Conservation (phyloP, 2,113 vertebrate species). For the Hystrix cristata region DNA sequence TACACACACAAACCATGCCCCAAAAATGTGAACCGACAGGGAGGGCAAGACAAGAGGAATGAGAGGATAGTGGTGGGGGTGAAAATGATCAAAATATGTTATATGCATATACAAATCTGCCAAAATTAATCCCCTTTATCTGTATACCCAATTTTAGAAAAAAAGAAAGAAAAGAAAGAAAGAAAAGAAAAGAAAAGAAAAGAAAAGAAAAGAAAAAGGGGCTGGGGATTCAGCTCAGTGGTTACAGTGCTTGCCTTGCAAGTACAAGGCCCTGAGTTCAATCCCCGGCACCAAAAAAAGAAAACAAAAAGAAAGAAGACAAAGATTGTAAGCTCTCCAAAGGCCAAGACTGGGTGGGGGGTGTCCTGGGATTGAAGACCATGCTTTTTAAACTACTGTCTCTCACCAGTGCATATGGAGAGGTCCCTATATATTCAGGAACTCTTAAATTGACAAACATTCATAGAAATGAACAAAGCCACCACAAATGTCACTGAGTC, state of each 20-base stretch:
- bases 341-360: background rate
- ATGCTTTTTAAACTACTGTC: slow-evolving; percentile 6
- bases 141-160: background rate
- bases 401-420: background rate
- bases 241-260: too few relatives aligned
- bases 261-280: too few relatives aligned
- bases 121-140: background rate
- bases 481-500: background rate
- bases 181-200: background rate
- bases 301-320: background rate
- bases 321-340: background rate
- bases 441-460: background rate
- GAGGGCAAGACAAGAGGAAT: background rate
- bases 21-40: background rate
- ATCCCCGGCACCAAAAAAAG: background rate
- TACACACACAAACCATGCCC: background rate
- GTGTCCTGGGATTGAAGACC: background rate
- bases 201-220: too few relatives aligned
- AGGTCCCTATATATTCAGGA: background rate
- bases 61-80: background rate
- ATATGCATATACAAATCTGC: background rate
- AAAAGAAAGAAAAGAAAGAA: background rate
- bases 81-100: background rate
- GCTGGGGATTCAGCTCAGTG: too few relatives aligned
- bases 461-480: background rate